A percentile compares a stretch with the other conserved stretches of the same genome.
Conservation (phyloP, 2,888 invertebrate species). For the Ennomos erosarius region DNA sequence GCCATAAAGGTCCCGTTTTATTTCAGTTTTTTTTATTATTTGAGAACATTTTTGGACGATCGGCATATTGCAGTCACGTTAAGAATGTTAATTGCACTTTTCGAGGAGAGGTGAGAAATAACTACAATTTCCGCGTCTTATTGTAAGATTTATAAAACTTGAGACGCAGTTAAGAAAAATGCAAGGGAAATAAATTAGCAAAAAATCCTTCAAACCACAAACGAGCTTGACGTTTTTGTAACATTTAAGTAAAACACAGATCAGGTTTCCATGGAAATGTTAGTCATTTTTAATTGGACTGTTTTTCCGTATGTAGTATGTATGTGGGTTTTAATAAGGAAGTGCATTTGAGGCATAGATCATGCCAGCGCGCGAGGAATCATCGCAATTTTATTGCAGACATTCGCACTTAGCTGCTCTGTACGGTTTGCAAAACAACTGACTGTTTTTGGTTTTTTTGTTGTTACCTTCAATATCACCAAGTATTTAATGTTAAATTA, state of each 20-base stretch:
- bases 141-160: conserved; percentile 10
- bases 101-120: conserved; percentile 12
- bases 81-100: conserved; percentile 26
- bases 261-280: conserved; percentile 60
- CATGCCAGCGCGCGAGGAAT: conserved; percentile 48
- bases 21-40: conserved; percentile 24
- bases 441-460: neutral
- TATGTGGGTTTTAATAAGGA: conserved; percentile 61
- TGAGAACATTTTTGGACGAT: conserved; percentile 17
- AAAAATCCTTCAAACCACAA: conserved; percentile 36
- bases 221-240: conserved; percentile 34
- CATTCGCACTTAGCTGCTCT: conserved; percentile 37
- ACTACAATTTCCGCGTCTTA: conserved; percentile 20
- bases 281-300: conserved; percentile 56
- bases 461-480: neutral
- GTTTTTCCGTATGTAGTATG: conserved; percentile 51
- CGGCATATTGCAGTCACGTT: conserved; percentile 11
- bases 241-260: conserved; percentile 39
- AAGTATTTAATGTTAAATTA: neutral
- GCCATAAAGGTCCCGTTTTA: conserved; percentile 32
- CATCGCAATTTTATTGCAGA: conserved; percentile 47
- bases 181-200: conserved; percentile 35
- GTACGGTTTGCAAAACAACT: conserved; percentile 44
- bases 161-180: conserved; percentile 30
- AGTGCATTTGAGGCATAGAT: conserved; percentile 54